Evolutionary conservation across 2,113 vertebrate species (phyloP), one percentile per base, ranked within the genome.

Genomic region (Theropithecus gelada): DNA sequence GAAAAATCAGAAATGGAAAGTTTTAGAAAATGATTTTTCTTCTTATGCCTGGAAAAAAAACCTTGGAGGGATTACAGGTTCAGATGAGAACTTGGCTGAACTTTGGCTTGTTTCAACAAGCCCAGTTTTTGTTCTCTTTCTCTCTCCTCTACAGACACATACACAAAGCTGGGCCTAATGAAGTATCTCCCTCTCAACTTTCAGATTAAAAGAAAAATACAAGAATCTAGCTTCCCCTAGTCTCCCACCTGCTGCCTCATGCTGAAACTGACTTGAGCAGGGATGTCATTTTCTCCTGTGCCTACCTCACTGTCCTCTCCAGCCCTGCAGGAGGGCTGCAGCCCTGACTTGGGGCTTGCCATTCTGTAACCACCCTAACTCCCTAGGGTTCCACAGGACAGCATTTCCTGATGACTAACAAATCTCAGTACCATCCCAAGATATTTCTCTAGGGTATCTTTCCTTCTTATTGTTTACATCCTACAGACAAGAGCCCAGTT

Each of bases 1-100:
- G 64, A 93, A 96, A 97, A 92, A 76, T 90, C 94, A 97, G 84
- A 93, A 96, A 97, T 90, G 96, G 83, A 89, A 96, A 97, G 38
- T 93, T 94, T 96, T 59, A 87, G 50, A 97, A 97, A 97, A 87
- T 81, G 12, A 79, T 64, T 96, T 97, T 97, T 94, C 82, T 73
- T 96, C 66, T 85, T 88, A 70, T 12, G 80, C 79, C 87, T 96
- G 73, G 94, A 90, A 89, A 81, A 93, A 70, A 86, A 87, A 76
- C 75, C 75, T 66, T 93, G 72, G 92, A 87, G 35, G 43, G 64
- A 92, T 92, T 95, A 61, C 1, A 27, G 86, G 8, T 95, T 95
- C 78, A 52, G 72, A 85, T 7, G 52, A 97, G 83, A 96, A 83
- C 48, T 72, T 89, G 86, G 61, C 68, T n/a, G 0, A 93, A 73